Evolutionary conservation across 2,797 vertebrate species (phyloP), one percentile per base, ranked within the genome.

Genomic region (Sylvilagus floridanus): DNA sequence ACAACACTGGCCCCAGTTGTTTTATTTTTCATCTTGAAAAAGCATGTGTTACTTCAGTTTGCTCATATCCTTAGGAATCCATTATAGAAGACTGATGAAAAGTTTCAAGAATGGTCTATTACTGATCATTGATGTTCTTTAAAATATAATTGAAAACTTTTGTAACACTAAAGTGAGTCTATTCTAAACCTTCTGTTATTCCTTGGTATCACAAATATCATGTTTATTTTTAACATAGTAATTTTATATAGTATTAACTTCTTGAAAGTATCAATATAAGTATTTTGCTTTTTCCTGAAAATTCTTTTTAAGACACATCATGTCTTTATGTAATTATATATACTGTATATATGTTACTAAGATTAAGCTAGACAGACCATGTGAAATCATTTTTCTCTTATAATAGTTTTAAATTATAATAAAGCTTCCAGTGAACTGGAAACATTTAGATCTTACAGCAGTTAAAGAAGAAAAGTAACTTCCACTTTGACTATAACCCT

Each of bases 241-340:
- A 88, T 81, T 66, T 52, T 14, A n/a, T 11, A 30, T 57, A 83
- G 73, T 65, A 35, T 76, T 96, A 79, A 60, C 50, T 7, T 14
- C 17, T 50, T 84, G 54, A 52, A 75, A 35, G 26, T 30, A 52
- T 87, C 32, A 52, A 14, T 62, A 54, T 83, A 83, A 30, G 47
- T 71, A 35, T 84, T 95, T 84, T 52, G 32, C 83, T 78, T 90
- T 83, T 91, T 86, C n/a, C 50, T 52, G 28, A 90, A 84, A 90
- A 73, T 83, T 72, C 5, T 79, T 82, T 66, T n/a, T 78, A 84
- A 93, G 32, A 88, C 84, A 30, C 60, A 37, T 65, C 5, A n/a
- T 90, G 24, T 78, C 13, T 90, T 28, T 28, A n/a, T 68, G 35
- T 63, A 77, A 65, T 50, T 84, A 19, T 35, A 26, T 73, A 32